Percentiles rank a stretch among this genome's conserved stretches.
Evolutionary conservation across 2,888 invertebrate genomes (phyloP).

Genomic region (Cremastinae sp.): DNA sequence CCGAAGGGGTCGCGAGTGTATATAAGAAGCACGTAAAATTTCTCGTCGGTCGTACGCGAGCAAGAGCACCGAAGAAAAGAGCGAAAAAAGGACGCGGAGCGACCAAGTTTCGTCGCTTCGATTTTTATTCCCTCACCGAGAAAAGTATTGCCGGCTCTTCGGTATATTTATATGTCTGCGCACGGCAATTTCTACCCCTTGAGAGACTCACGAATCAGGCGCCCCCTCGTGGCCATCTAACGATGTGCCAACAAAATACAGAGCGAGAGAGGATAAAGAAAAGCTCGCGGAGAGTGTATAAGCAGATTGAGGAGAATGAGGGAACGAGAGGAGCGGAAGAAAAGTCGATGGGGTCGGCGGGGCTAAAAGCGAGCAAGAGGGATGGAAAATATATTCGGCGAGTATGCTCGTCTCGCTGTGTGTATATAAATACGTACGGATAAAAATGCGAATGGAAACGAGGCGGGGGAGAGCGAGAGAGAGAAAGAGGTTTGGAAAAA

Average conservation of each 20-base stretch:
- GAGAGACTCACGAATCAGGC: constrained; percentile 67
- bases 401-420: constrained; percentile 10
- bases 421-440: constrained; percentile 48
- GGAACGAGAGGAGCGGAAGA: constrained; percentile 52
- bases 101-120: constrained; percentile 34
- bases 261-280: constrained; percentile 73
- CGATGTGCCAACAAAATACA: constrained; percentile 79
- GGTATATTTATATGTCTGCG: constrained; percentile 5
- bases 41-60: constrained; percentile 13
- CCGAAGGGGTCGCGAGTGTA: too few relatives aligned
- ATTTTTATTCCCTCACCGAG: constrained; percentile 48
- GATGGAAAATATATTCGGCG: constrained; percentile 43
- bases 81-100: constrained; percentile 20
- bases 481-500: constrained; percentile 61
- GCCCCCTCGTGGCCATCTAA: constrained; percentile 75
- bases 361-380: constrained; percentile 46
- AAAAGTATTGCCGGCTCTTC: constrained; percentile 10
- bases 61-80: constrained; percentile 5
- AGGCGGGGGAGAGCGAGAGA: constrained; percentile 31
- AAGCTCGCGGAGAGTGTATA: constrained; percentile 71
- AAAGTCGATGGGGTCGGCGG: constrained; percentile 16
- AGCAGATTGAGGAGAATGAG: constrained; percentile 74
- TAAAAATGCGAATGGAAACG: constrained; percentile 59
- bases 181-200: constrained; percentile 28
- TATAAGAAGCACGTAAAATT: constrained; percentile 39